Conservation (phyloP, 2,797 vertebrate species). For the Eulemur albifrons region DNA sequence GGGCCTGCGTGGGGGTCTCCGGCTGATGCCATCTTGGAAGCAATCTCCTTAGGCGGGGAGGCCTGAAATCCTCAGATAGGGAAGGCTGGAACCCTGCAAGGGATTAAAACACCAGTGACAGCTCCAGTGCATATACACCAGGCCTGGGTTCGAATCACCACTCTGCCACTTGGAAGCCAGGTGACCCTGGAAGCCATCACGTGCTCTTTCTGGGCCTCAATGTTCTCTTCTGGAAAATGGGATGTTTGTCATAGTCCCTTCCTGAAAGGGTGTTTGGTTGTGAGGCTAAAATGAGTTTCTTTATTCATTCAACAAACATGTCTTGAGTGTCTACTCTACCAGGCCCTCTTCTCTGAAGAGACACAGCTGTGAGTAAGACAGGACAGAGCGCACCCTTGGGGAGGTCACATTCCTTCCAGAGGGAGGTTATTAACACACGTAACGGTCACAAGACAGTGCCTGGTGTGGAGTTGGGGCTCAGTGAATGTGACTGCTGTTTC, state of each 20-base stretch:
- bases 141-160: not conserved
- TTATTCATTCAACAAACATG: not conserved
- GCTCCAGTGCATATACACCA: not conserved
- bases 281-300: not conserved
- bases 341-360: not conserved
- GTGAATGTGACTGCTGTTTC: not conserved
- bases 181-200: not conserved
- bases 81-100: not conserved
- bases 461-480: not conserved
- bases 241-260: not conserved
- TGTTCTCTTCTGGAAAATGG: not conserved
- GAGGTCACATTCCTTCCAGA: too few species aligned
- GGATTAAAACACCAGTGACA: not conserved
- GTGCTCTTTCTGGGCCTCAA: not conserved
- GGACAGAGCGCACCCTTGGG: not conserved
- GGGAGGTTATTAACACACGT: not conserved
- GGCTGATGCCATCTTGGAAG: constrained; percentile 89
- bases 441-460: not conserved
- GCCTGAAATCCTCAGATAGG: not conserved
- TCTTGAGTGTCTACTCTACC: not conserved
- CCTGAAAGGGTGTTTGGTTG: not conserved
- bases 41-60: not conserved
- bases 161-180: not conserved
- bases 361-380: not conserved
- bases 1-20: constrained; percentile 87